Conservation (phyloP, 2,888 invertebrate genomes). For the Oxyscelio sp. region DNA sequence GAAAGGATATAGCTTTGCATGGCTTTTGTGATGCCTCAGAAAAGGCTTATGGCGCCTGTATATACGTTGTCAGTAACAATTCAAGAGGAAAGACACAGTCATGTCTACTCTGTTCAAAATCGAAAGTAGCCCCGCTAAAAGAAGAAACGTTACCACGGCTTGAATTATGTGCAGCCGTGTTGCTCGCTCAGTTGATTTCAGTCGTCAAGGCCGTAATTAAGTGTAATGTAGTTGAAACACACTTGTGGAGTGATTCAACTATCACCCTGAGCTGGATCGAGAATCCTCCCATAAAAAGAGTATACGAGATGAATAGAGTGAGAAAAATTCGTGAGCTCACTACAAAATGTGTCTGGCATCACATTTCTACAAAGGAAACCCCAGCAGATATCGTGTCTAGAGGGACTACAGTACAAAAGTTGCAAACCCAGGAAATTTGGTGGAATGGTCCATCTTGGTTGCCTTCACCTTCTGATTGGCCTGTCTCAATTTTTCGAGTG, state of each 20-base stretch:
- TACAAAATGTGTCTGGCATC: background rate
- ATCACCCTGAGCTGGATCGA: slow-evolving; percentile 43
- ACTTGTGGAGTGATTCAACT: slow-evolving; percentile 12
- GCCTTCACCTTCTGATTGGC: background rate
- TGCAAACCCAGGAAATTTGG: background rate
- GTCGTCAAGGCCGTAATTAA: background rate
- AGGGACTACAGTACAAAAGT: background rate
- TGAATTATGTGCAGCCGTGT: slow-evolving; percentile 23
- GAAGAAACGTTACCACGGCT: slow-evolving; percentile 31
- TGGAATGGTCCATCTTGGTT: background rate
- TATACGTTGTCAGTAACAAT: slow-evolving; percentile 62
- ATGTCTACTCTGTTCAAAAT: slow-evolving; percentile 64
- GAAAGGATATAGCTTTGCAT: background rate
- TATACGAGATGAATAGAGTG: background rate
- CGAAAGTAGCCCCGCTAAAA: slow-evolving; percentile 50
- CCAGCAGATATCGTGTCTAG: slow-evolving; percentile 2
- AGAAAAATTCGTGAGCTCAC: slow-evolving; percentile 2
- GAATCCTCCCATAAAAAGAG: slow-evolving; percentile 5
- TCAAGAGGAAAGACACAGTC: background rate
- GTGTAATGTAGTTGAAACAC: background rate
- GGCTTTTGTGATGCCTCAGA: slow-evolving; percentile 74
- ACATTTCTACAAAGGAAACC: background rate
- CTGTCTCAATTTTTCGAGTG: background rate
- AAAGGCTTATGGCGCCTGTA: slow-evolving; percentile 76
- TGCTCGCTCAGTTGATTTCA: background rate